These are phyloP conservation scores for Dasypogon diadema DNA, from an alignment of 2,888 invertebrate genomes.

Conservation along the genomic window DNA sequence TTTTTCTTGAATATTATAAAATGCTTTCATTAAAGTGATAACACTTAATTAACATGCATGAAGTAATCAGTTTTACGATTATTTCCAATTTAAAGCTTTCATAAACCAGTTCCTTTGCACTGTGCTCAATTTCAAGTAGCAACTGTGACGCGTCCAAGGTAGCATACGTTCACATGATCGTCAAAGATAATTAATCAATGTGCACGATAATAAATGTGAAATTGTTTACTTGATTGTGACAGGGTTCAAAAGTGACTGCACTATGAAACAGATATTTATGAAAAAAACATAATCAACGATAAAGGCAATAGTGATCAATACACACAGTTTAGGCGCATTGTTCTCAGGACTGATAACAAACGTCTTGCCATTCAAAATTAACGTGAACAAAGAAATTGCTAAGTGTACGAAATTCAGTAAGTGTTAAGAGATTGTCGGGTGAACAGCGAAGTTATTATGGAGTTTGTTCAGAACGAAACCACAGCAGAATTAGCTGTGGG, in stretches of 20 bases:
- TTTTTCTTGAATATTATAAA: no score
- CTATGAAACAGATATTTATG: neutral
- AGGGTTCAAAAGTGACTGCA: constrained; percentile 5
- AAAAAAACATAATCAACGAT: neutral
- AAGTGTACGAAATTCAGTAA: neutral
- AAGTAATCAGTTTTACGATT: no score
- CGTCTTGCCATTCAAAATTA: neutral
- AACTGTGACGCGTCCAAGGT: neutral
- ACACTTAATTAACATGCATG: no score
- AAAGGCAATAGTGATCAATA: neutral
- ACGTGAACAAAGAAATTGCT: neutral
- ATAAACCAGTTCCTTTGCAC: neutral
- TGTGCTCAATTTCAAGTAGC: neutral
- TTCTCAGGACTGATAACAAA: neutral
- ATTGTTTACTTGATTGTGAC: neutral
- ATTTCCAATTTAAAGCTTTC: no score
- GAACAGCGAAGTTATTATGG: constrained; percentile 27
- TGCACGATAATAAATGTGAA: neutral
- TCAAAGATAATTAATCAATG: neutral
- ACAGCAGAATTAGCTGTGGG: constrained; percentile 51
- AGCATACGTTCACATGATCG: neutral
- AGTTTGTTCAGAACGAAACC: constrained; percentile 55
- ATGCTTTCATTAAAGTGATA: no score
- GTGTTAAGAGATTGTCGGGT: neutral
- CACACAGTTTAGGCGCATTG: neutral